These are phyloP conservation scores for Campopleginae sp. DNA, from an alignment of 2,888 invertebrate genomes.

Conservation along the genomic window DNA sequence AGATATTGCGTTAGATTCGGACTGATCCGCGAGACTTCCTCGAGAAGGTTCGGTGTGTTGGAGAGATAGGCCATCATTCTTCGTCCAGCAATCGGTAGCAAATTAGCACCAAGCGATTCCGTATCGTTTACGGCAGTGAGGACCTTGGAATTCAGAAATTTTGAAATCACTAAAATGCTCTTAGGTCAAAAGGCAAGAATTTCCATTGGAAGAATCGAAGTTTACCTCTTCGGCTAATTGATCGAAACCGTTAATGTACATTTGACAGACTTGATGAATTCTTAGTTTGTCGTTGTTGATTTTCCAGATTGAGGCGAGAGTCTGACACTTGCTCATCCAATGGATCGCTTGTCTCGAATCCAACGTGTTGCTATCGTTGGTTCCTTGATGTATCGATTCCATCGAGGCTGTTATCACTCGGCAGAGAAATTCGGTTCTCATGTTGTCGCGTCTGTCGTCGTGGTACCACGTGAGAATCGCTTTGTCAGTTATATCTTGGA, in stretches of 20 bases:
- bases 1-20: slow-evolving; percentile 92
- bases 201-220: slow-evolving; percentile 76
- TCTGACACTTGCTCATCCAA: slow-evolving; percentile 91
- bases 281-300: slow-evolving; percentile 89
- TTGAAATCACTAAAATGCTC: background rate
- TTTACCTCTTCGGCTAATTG: slow-evolving; percentile 87
- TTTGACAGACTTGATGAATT: slow-evolving; percentile 90
- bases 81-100: slow-evolving; percentile 93
- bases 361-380: slow-evolving; percentile 84
- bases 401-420: slow-evolving; percentile 90
- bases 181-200: no score
- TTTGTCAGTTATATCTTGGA: slow-evolving; percentile 80
- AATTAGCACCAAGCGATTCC: slow-evolving; percentile 88
- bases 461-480: slow-evolving; percentile 79
- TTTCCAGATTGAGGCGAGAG: slow-evolving; percentile 91
- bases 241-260: slow-evolving; percentile 87
- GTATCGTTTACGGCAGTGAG: slow-evolving; percentile 89
- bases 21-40: slow-evolving; percentile 91
- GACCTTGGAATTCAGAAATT: slow-evolving; percentile 82
- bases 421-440: slow-evolving; percentile 90
- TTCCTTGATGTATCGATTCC: slow-evolving; percentile 88
- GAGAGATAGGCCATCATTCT: slow-evolving; percentile 89
- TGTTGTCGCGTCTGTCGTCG: slow-evolving; percentile 89
- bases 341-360: slow-evolving; percentile 84
- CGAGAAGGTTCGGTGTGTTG: slow-evolving; percentile 86